Base-by-base conservation (phyloP, 2,113 vertebrate genomes). In the cattle (Bos taurus) region DNA sequence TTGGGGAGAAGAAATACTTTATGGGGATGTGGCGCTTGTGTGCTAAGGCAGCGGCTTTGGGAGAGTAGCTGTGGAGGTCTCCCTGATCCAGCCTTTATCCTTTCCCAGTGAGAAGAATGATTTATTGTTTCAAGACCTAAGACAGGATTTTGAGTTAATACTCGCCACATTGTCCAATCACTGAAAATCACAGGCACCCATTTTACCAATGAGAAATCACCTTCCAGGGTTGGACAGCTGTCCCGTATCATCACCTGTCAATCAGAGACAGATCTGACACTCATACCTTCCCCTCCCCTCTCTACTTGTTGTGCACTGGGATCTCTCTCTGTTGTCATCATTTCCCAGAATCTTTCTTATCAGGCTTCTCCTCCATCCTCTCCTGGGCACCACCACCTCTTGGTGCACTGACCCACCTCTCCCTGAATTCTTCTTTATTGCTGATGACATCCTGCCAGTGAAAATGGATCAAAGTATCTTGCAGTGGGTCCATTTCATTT, bases 401-500 rank as follows among this genome's bases (percentile, higher is more conserved):
- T 0, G 0, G 57, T 59, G 25, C 25, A 59, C 4, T 60, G 4
- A 60, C 25, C 0, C 57, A 28, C 25, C 11, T 28, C 26, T 84
- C 64, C 62, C 43, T 25, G 46, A 11, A 28, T 19, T 59, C 67
- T 50, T 13, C 90, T 71, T 33, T 52, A 6, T 57, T 23, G 13
- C 48, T 7, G n/a, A 71, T 15, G 17, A 30, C 19, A 30, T 48
- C 54, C 80, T 59, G 28, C 36, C 54, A 48, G n/a, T 62, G 57
- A 94, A 95, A 89, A 50, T 54, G 57, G 84, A 87, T 97, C 81
- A 83, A 33, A 54, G 67, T 54, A 26, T 96, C 90, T 93, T 95
- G 77, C 71, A 97, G 62, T n/a, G 43, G 15, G 12, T 50, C 48
- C 48, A 50, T 50, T 50, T 50, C 48, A 50, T 50, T 50, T 50